Evolutionary conservation across 2,797 vertebrate genomes (phyloP), one percentile per base, ranked within the genome.

Genomic region (Octomys mimax): DNA sequence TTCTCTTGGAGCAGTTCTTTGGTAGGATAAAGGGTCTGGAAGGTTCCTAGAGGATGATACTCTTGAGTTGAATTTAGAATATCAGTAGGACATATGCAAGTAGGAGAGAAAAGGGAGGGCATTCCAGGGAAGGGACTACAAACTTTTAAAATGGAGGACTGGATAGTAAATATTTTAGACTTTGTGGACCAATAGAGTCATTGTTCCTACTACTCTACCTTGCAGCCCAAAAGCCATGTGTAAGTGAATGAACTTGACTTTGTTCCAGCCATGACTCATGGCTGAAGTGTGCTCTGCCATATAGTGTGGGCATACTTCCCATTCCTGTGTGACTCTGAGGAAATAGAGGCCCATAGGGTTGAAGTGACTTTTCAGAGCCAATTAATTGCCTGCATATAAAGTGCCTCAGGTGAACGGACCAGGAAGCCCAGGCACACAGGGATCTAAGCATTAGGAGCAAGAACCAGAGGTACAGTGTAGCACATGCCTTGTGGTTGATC

Each of bases 161-260:
- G 57, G 54, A 46, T 28, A 52, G 6, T 70, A 90, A 95, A 39
- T 93, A 92, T 73, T 84, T 87, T 95, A 82, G 85, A 19, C 61
- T 92, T 94, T 39, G 13, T 52, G 64, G 46, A 22, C 21, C 90
- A 70, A 49, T 39, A 12, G 6, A 89, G 39, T 79, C 19, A 92
- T 22, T 75, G 6, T 84, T 57, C 8, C 80, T 73, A 18, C 33
- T 68, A 31, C 36, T 81, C 24, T 93, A n/a, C 39, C 59, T 70
- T 28, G n/a, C 21, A 92, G 75, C 64, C 11, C 10, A 52, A 42
- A 91, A 89, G n/a, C 28, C 42, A 46, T 42, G 24, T 52, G 8
- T 21, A 85, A 78, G 26, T 5, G 62, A 73, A n/a, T 62, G 33
- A 91, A 52, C 49, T 84, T 89, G 46, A 52, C 71, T 33, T 49